These are phyloP conservation scores for Corapipo altera DNA, from an alignment of 2,113 vertebrate genomes.

Conservation along the genomic window DNA sequence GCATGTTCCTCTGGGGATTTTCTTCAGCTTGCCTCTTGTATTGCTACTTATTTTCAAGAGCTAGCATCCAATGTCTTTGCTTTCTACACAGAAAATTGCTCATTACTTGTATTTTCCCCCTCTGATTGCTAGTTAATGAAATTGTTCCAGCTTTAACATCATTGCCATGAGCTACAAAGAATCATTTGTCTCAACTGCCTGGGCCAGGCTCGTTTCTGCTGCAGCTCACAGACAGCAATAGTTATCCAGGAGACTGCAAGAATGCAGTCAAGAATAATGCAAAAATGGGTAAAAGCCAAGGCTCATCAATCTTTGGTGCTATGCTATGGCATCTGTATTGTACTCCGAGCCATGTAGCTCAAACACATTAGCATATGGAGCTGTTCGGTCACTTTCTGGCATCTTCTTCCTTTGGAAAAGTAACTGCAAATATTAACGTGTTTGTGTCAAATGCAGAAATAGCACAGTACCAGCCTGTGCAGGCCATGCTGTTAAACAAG, in stretches of 20 bases:
- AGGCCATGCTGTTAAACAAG: not conserved
- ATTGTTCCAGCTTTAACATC: constrained; percentile 16
- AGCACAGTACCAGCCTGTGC: not conserved
- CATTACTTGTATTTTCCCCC: not conserved
- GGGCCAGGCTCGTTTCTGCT: not conserved
- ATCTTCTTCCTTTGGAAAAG: not conserved
- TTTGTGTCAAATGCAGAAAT: not conserved
- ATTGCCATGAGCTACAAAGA: not conserved
- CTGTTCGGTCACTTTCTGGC: not conserved
- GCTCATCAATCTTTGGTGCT: not conserved
- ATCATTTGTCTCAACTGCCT: not conserved
- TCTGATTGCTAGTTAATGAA: constrained; percentile 10
- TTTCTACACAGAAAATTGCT: not conserved
- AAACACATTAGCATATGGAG: not conserved
- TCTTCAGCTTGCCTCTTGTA: not conserved
- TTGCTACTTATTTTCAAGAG: not conserved
- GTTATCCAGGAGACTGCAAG: constrained; percentile 1
- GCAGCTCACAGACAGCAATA: not conserved
- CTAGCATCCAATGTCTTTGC: not conserved
- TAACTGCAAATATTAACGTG: not conserved
- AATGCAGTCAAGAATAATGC: constrained; percentile 2
- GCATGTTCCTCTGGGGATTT: not conserved
- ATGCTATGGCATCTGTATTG: not conserved
- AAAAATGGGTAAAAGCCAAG: not conserved
- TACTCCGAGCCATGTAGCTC: accelerated